Percentiles rank a stretch among this genome's conserved stretches.
phyloP scores from a whole-genome alignment of 2,113 vertebrate species.

The Propithecus coquereli region DNA sequence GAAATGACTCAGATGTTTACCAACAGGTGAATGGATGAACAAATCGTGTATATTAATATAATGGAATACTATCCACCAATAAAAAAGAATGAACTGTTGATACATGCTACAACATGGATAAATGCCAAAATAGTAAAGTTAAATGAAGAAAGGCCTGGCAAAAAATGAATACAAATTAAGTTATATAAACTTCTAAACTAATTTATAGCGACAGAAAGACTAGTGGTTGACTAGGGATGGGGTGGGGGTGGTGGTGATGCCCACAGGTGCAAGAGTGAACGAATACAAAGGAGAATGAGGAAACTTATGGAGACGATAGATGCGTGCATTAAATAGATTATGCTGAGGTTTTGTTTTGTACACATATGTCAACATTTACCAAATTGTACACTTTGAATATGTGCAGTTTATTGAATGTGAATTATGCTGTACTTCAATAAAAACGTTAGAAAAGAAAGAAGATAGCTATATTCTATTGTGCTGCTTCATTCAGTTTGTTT shows the following conservation, averaged over 20 bases:
- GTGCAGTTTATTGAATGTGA: neutral
- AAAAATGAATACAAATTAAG: neutral
- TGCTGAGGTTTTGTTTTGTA: neutral
- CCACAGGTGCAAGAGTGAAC: neutral
- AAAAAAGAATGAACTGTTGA: neutral
- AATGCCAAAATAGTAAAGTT: neutral
- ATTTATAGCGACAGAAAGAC: neutral
- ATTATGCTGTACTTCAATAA: neutral
- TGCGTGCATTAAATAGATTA: neutral
- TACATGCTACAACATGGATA: neutral
- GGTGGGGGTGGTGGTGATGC: neutral
- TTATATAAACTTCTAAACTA: neutral
- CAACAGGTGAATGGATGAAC: neutral
- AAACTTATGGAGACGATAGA: neutral
- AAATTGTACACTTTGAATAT: neutral
- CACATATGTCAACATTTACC: neutral
- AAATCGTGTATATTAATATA: neutral
- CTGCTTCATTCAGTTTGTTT: neutral
- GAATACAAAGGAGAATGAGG: neutral
- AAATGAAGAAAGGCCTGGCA: neutral
- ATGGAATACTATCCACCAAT: neutral
- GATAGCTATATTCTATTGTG: neutral
- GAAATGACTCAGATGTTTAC: neutral
- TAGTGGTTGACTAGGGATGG: neutral
- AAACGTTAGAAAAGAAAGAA: neutral